These are phyloP conservation scores for Psettodes erumei DNA, from an alignment of 2,113 vertebrate genomes.

Conservation along the genomic window DNA sequence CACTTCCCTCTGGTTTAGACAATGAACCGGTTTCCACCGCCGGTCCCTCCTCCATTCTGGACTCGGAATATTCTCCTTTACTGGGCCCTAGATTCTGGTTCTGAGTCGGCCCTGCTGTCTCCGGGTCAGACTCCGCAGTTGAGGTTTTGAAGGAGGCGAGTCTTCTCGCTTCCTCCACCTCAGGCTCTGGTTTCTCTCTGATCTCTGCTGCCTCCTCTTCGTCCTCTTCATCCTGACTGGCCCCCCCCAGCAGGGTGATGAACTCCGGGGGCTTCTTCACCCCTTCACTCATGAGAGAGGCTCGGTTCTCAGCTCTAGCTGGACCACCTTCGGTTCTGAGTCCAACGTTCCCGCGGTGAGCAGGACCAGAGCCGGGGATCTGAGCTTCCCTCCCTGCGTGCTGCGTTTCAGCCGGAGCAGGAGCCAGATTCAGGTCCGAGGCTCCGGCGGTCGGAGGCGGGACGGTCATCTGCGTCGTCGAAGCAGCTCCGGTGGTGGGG, in stretches of 20 bases:
- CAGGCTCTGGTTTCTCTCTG: not conserved
- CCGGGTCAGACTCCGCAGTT: not conserved
- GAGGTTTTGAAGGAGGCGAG: not conserved
- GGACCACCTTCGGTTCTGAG: not conserved
- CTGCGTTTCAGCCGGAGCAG: not conserved
- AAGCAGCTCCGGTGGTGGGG: not conserved
- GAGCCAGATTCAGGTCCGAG: not conserved
- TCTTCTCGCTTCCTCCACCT: not conserved
- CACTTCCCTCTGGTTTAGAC: not conserved
- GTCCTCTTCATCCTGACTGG: not conserved
- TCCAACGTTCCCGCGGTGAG: not conserved
- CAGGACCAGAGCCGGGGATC: not conserved
- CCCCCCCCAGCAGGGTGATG: no score
- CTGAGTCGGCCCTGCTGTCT: not conserved
- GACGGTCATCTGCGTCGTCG: no score
- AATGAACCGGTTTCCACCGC: not conserved
- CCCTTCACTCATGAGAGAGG: not conserved
- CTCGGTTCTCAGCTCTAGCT: conserved; percentile 14
- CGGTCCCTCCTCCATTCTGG: not conserved
- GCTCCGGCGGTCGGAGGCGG: not conserved
- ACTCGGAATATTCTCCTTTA: rapidly evolving
- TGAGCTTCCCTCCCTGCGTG: not conserved
- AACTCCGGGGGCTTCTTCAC: not conserved
- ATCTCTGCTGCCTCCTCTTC: not conserved
- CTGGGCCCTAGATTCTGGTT: not conserved